phyloP scores from a whole-genome alignment of 2,888 invertebrate genomes.

The Bimastos eiseni region DNA sequence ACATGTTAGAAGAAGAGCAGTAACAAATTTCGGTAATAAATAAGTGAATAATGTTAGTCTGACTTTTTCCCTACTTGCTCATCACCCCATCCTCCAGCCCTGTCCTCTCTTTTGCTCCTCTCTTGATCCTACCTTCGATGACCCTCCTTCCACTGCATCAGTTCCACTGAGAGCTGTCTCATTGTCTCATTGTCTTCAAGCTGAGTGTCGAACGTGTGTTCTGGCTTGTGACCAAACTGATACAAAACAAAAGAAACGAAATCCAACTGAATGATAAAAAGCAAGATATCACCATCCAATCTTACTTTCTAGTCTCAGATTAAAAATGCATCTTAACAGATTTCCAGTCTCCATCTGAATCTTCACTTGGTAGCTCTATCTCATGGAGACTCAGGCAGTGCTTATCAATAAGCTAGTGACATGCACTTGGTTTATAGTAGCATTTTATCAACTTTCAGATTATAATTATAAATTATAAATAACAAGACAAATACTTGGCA shows the following conservation, averaged over 20 bases:
- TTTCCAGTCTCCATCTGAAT: too few species aligned
- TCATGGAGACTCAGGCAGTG: too few species aligned
- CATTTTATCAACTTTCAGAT: too few species aligned
- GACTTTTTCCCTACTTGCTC: background rate
- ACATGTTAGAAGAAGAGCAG: too few species aligned
- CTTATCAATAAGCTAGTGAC: too few species aligned
- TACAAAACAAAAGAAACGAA: background rate
- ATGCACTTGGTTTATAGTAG: too few species aligned
- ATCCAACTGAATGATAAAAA: background rate
- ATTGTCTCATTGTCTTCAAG: conserved; percentile 48
- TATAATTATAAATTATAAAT: too few species aligned
- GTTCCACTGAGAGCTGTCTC: conserved; percentile 51
- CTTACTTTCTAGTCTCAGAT: too few species aligned
- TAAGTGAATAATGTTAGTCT: background rate
- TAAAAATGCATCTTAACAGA: too few species aligned
- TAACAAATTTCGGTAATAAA: too few species aligned
- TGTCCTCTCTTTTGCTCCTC: background rate
- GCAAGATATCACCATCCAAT: background rate
- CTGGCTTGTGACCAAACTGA: conserved; percentile 36
- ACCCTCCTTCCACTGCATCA: conserved; percentile 54
- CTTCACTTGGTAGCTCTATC: too few species aligned
- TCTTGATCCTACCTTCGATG: conserved; percentile 46
- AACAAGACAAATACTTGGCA: too few species aligned
- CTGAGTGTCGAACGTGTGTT: conserved; percentile 47
- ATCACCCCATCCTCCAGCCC: background rate